Conservation (phyloP, 2,888 invertebrate genomes). For the Colostygia pectinataria region DNA sequence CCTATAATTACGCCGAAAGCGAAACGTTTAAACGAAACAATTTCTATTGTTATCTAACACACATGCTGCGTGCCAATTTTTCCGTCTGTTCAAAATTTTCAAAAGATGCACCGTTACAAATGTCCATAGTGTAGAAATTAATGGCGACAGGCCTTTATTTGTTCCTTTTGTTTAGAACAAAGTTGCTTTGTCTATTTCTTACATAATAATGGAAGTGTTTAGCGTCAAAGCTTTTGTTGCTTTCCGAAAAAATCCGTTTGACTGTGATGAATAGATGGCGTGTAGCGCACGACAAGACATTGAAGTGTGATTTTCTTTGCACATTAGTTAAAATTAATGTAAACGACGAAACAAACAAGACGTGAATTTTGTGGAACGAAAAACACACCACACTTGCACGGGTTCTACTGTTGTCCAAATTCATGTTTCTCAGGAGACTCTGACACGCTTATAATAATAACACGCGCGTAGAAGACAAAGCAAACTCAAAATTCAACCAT, state of each 20-base stretch:
- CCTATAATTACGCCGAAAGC: conserved; percentile 53
- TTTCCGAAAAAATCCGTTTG: conserved; percentile 62
- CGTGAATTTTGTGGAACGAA: too few relatives aligned
- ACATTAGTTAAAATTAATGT: conserved; percentile 57
- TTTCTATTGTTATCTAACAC: conserved; percentile 54
- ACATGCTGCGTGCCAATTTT: conserved; percentile 73
- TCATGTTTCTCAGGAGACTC: too few relatives aligned
- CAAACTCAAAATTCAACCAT: not conserved
- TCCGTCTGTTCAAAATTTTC: conserved; percentile 62
- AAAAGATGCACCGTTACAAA: conserved; percentile 74
- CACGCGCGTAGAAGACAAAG: not conserved
- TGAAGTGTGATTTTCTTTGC: conserved; percentile 68
- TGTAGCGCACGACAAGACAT: conserved; percentile 69
- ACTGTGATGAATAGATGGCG: conserved; percentile 69
- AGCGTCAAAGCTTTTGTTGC: conserved; percentile 76
- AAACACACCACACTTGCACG: too few relatives aligned
- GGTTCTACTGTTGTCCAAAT: too few relatives aligned
- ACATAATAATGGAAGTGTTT: conserved; percentile 79
- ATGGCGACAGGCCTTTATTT: conserved; percentile 79
- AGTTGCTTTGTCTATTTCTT: conserved; percentile 76
- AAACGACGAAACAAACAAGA: conserved; percentile 28
- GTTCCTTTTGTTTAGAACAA: conserved; percentile 70
- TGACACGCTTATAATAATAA: too few relatives aligned
- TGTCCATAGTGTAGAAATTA: conserved; percentile 78
- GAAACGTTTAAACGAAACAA: conserved; percentile 59